Evolutionary conservation across 2,888 invertebrate species (phyloP), one percentile per base, ranked within the genome.

Genomic region (Lasioglossum oenotherae): DNA sequence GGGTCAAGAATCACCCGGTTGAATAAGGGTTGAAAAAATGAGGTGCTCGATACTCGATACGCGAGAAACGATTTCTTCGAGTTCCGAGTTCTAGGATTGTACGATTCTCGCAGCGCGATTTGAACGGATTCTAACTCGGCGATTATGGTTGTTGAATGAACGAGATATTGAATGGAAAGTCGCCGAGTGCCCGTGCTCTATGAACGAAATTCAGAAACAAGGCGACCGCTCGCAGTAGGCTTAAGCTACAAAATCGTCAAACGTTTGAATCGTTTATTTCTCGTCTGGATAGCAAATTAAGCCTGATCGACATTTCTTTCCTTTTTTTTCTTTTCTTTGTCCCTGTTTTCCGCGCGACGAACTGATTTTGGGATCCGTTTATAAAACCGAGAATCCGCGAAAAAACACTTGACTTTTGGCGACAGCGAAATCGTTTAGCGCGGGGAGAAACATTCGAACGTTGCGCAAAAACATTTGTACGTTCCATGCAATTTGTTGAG

Each of bases 351-450:
- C 57, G 57, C 64, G 64, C 64, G 60, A 69, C 69, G 41, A 31
- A 80, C 72, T 31, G 31, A 73, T 80, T 78, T 69, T 27, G 41
- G 27, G 16, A 64, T 60, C 23, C 8, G 27, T 73, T 80, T 49
- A 23, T 23, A 38, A 69, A 77, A 53, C 49, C 49, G 49, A 53
- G 41, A 57, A 71, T 38, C 57, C 27, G 16, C n/a, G 41, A 14
- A 38, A 14, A n/a, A n/a, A 12, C 76, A 19, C 64, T 14, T 49
- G 23, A 35, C 44, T 72, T 41, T 75, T 14, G 38, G 31, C 31
- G 27, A 72, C n/a, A 71, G 53, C 74, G 77, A 75, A 31, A 71
- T 71, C 46, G 53, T 67, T 49, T 81, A 76, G 57, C 85, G 78
- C 75, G 35, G 5, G 49, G 14, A 73, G 31, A 35, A 31, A 53